A percentile compares a stretch with the other conserved stretches of the same genome.
Conservation (phyloP, 2,113 vertebrate genomes). For the Lampris incognitus region DNA sequence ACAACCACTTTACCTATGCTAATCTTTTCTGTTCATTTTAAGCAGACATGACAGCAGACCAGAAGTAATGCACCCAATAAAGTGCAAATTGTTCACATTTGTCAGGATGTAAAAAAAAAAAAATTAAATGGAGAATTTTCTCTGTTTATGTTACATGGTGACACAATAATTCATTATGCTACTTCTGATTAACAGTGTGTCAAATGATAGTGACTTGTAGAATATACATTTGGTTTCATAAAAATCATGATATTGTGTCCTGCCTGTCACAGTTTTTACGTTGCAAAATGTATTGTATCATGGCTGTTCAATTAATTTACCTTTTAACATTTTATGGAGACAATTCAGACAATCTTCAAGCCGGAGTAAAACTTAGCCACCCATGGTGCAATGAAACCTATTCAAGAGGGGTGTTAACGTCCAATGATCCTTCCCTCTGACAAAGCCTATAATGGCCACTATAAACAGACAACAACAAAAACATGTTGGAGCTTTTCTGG, state of each 20-base stretch:
- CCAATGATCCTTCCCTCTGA: neutral
- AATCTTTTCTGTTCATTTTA: conserved; percentile 55
- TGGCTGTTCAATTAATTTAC: conserved; percentile 22
- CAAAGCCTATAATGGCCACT: conserved; percentile 20
- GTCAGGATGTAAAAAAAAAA: conserved; percentile 50
- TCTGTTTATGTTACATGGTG: conserved; percentile 54
- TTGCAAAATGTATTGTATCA: conserved; percentile 21
- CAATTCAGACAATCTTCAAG: conserved; percentile 25
- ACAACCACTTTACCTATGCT: conserved; percentile 38
- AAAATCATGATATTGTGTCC: conserved; percentile 31
- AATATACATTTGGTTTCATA: conserved; percentile 50
- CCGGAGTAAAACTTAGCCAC: conserved; percentile 7
- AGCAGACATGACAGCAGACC: conserved; percentile 56
- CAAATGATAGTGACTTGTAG: conserved; percentile 56
- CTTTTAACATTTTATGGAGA: conserved; percentile 36
- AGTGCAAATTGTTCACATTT: conserved; percentile 52
- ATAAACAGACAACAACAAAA: conserved; percentile 13
- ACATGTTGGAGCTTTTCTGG: conserved; percentile 2
- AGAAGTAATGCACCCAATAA: conserved; percentile 36
- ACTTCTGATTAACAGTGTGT: conserved; percentile 57
- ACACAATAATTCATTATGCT: conserved; percentile 63
- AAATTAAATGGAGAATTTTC: conserved; percentile 45
- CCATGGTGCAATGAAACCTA: neutral
- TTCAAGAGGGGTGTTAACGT: neutral
- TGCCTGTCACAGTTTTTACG: conserved; percentile 41